Conservation (phyloP, 1,140 invertebrate genomes). For the Scaptomyza hsui region DNA sequence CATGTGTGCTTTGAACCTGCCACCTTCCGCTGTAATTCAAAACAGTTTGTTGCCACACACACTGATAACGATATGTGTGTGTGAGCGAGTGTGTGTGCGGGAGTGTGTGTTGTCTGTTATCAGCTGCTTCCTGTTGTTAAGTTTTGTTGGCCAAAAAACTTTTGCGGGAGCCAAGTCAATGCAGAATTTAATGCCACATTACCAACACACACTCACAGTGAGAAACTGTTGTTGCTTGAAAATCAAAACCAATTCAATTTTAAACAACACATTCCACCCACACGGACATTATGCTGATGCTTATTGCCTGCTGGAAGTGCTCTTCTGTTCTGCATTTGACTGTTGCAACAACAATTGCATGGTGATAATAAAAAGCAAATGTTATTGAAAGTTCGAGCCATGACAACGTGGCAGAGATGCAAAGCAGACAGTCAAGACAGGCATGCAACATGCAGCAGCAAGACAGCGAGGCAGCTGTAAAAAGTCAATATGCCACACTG, state of each 20-base stretch:
- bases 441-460: slow-evolving; percentile 23
- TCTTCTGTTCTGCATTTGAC: slow-evolving; percentile 21
- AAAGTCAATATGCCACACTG: slow-evolving; percentile 48
- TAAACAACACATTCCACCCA: slow-evolving; percentile 1
- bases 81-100: slow-evolving; percentile 27
- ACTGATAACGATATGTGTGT: slow-evolving; percentile 52
- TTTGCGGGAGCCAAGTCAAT: slow-evolving; percentile 24
- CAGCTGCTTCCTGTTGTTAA: slow-evolving; percentile 78
- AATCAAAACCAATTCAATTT: slow-evolving; percentile 68
- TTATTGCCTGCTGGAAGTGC: slow-evolving; percentile 47
- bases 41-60: slow-evolving; percentile 64
- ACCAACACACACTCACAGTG: too few species aligned
- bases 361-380: slow-evolving; percentile 76
- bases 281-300: slow-evolving; percentile 51
- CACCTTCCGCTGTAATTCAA: slow-evolving; percentile 76
- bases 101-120: slow-evolving; percentile 51
- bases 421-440: slow-evolving; percentile 7
- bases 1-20: slow-evolving; percentile 61
- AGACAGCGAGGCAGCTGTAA: slow-evolving; percentile 25
- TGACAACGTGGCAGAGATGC: slow-evolving; percentile 14
- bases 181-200: slow-evolving; percentile 56
- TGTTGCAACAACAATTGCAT: slow-evolving; percentile 54
- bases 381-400: slow-evolving; percentile 53
- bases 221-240: slow-evolving; percentile 43
- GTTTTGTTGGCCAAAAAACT: slow-evolving; percentile 51